Conservation (phyloP, 2,113 vertebrate genomes). For the Zosterops pallidus region DNA sequence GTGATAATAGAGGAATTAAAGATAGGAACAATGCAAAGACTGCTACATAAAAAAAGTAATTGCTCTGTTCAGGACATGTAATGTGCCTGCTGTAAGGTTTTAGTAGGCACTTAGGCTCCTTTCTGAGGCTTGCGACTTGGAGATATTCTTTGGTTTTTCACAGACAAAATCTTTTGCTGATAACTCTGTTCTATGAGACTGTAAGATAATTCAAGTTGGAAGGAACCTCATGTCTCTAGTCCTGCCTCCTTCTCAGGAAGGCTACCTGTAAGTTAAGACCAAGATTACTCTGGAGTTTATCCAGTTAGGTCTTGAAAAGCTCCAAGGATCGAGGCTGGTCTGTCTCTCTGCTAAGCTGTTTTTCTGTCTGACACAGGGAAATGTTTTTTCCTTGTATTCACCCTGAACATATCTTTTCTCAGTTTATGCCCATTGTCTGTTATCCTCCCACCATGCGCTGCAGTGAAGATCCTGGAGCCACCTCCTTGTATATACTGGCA, state of each 20-base stretch:
- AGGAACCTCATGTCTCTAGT: background rate
- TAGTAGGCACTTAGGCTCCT: background rate
- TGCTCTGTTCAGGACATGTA: background rate
- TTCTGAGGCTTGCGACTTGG: background rate
- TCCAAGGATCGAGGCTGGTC: background rate
- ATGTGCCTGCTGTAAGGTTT: background rate
- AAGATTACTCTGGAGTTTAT: background rate
- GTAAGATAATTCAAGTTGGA: background rate
- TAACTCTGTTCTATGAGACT: background rate
- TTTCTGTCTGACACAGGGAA: background rate
- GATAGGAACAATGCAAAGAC: background rate
- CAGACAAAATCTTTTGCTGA: background rate
- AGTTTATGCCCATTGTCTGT: background rate
- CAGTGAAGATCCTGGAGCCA: background rate
- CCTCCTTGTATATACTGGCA: background rate
- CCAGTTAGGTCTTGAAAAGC: background rate
- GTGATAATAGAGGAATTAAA: background rate
- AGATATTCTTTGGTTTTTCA: background rate
- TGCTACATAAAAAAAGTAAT: background rate
- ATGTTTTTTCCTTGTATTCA: background rate
- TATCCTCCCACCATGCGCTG: background rate
- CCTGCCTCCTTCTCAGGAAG: background rate
- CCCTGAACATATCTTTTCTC: background rate
- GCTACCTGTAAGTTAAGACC: background rate
- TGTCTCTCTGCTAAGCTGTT: background rate